Base-by-base conservation (phyloP, 2,888 invertebrate genomes). In the Acronicta psi region DNA sequence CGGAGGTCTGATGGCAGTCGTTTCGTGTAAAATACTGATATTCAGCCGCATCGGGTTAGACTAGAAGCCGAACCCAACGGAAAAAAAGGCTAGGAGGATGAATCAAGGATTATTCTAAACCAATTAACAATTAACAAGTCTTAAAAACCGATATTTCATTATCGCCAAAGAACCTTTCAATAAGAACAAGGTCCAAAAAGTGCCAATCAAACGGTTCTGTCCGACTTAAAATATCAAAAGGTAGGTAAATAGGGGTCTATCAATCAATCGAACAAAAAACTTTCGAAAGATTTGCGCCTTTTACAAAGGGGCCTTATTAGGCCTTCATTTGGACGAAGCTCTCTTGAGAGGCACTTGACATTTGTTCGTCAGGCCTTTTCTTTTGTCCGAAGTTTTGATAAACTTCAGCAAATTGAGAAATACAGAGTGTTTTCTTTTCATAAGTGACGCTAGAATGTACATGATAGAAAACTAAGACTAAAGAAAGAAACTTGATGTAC, bases 241-340 rank as follows among this genome's bases (percentile, higher is more conserved):
- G 46, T 69, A 56, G 60, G 46, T 69, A 64, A 70, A 73, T 54
- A 60, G 44, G 44, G 50, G 1, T 51, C 29, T 25, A 49, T 55
- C 69, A 36, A 73, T 60, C 57, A 53, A 51, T 49, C 29, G 23
- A 8, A 37, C 37, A 41, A 64, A 64, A 57, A 50, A 51, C 18
- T 23, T n/a, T 64, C 52, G 40, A 59, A 56, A 60, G 72, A 59
- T 69, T 58, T 64, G 41, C 25, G 67, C 56, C 46, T 43, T 50
- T 18, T 43, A 68, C 42, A 54, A 52, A 45, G 49, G 25, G 29
- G 10, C 40, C 57, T 50, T 73, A 63, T 73, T 63, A 57, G 40
- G 40, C 40, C 49, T 38, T 68, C 47, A 55, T 69, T 70, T 72
- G 59, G 56, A 55, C 34, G 13, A 34, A n/a, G 34, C 37, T 51